Conservation (phyloP, 2,888 invertebrate genomes). For the Himalopsyche anomala region DNA sequence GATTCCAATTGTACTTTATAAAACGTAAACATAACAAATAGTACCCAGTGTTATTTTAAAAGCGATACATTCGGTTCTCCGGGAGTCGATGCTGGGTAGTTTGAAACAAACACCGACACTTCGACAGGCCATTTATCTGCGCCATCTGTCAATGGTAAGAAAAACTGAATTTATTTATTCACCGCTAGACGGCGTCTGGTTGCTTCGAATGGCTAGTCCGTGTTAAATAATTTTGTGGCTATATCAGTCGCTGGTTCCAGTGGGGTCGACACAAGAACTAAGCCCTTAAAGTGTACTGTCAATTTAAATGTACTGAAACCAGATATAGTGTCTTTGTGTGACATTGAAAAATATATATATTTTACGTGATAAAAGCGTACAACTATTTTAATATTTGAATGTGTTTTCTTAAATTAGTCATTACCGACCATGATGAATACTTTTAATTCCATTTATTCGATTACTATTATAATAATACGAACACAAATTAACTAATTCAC, state of each 20-base stretch:
- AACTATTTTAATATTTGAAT: too few relatives aligned
- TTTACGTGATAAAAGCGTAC: too few relatives aligned
- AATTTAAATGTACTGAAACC: too few relatives aligned
- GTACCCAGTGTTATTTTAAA: slow-evolving; percentile 21
- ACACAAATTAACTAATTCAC: too few relatives aligned
- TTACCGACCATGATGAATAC: too few relatives aligned
- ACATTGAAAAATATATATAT: too few relatives aligned
- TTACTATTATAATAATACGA: too few relatives aligned
- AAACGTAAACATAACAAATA: background rate
- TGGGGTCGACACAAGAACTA: background rate
- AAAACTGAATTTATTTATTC: slow-evolving; percentile 41
- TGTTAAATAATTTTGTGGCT: slow-evolving; percentile 33
- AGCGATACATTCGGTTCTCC: background rate
- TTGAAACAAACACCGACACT: slow-evolving; percentile 35
- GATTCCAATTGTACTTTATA: background rate
- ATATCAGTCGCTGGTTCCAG: slow-evolving; percentile 35
- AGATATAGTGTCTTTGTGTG: too few relatives aligned
- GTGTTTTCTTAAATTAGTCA: too few relatives aligned
- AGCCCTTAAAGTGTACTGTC: too few relatives aligned
- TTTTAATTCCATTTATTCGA: too few relatives aligned
- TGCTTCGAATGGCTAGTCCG: background rate
- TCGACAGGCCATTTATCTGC: slow-evolving; percentile 42
- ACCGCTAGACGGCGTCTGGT: slow-evolving; percentile 32
- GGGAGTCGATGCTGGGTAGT: slow-evolving; percentile 23
- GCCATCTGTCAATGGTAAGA: slow-evolving; percentile 22